Conservation (phyloP, 2,888 invertebrate species). For the Nemurella pictetii region DNA sequence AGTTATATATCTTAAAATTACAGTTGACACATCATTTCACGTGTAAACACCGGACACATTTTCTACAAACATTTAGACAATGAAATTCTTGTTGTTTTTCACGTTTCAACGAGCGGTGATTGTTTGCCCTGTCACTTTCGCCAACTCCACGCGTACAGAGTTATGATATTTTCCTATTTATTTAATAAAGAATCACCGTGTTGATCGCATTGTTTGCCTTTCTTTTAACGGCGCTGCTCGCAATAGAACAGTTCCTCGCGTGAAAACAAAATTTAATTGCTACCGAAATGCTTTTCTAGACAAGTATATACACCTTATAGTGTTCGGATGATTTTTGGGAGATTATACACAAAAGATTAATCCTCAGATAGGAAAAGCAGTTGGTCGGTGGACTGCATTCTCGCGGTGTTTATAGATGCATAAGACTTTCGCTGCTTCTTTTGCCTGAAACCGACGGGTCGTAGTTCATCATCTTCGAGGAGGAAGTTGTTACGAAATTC, state of each 20-base stretch:
- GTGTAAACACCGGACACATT: neutral
- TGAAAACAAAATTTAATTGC: neutral
- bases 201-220: neutral
- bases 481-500: neutral
- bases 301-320: neutral
- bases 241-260: neutral
- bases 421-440: neutral
- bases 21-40: neutral
- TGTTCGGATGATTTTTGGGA: neutral
- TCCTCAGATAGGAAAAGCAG: neutral
- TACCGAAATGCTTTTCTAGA: neutral
- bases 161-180: neutral
- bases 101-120: neutral
- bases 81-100: neutral
- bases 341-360: neutral
- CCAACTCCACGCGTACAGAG: neutral
- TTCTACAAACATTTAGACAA: neutral
- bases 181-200: neutral
- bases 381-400: neutral
- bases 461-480: neutral
- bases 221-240: neutral
- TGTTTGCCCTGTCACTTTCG: neutral
- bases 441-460: neutral
- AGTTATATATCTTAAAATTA: neutral
- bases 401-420: neutral